A percentile compares a stretch with the other conserved stretches of the same genome.
These are phyloP conservation scores for Drosophila mayaguana DNA, from an alignment of 2,888 invertebrate genomes.

Conservation along the genomic window DNA sequence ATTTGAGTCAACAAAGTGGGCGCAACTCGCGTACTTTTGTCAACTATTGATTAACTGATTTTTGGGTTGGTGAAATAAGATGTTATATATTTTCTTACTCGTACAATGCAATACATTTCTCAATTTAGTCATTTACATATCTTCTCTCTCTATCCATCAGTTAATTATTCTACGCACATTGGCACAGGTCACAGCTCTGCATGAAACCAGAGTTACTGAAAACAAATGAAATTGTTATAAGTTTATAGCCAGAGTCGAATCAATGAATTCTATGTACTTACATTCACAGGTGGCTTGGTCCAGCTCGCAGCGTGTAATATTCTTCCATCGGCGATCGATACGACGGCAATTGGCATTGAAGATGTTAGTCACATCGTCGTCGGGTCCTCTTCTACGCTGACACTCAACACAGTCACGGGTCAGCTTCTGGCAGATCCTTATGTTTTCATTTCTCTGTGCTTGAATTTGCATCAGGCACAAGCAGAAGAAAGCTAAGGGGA, in stretches of 20 bases:
- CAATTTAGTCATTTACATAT: neutral
- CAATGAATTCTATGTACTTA: conserved; percentile 30
- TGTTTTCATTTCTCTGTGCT: conserved; percentile 18
- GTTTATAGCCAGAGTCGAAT: no score
- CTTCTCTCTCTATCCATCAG: neutral
- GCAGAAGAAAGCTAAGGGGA: conserved; percentile 33
- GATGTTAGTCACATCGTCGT: conserved; percentile 37
- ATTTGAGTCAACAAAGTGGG: conserved; percentile 6
- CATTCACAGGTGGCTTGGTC: conserved; percentile 46
- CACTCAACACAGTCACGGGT: conserved; percentile 19
- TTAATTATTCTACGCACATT: conserved; percentile 1
- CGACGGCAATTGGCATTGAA: conserved; percentile 51
- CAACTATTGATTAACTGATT: neutral
- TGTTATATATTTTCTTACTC: neutral
- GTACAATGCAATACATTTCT: neutral
- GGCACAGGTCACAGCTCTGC: conserved; percentile 27
- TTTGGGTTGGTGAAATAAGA: neutral
- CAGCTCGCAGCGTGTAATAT: conserved; percentile 58
- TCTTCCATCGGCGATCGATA: conserved; percentile 36
- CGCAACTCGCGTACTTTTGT: neutral
- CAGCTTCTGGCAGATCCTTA: conserved; percentile 27
- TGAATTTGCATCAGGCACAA: conserved; percentile 41
- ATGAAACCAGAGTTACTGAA: conserved; percentile 54
- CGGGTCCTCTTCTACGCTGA: conserved; percentile 30
- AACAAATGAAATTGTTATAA: neutral